phyloP scores from a whole-genome alignment of 2,113 vertebrate genomes.

The Phaethon lepturus region DNA sequence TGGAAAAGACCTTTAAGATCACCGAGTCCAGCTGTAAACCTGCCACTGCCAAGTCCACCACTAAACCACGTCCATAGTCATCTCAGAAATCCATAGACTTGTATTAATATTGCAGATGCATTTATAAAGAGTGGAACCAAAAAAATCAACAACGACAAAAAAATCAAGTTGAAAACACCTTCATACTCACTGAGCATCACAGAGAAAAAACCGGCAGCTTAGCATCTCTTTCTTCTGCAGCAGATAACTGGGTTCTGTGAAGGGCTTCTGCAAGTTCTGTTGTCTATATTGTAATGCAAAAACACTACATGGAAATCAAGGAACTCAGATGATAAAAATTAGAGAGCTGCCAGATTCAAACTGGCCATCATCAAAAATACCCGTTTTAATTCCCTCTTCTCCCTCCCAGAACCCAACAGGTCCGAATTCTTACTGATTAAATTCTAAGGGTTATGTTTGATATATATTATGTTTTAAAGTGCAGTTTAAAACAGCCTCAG shows the following conservation, averaged over 20 bases:
- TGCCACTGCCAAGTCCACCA: background rate
- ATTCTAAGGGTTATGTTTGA: background rate
- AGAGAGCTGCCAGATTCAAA: background rate
- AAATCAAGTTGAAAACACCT: background rate
- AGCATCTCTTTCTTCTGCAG: slow-evolving; percentile 11
- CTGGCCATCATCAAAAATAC: background rate
- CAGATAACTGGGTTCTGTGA: background rate
- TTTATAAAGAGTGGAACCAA: background rate
- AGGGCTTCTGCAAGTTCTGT: slow-evolving; percentile 40
- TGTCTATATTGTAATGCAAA: slow-evolving; percentile 57
- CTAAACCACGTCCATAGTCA: background rate
- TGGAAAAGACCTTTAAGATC: background rate
- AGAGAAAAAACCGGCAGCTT: background rate
- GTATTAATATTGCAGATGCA: background rate
- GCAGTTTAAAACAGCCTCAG: background rate
- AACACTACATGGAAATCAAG: slow-evolving; percentile 22
- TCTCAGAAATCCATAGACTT: background rate
- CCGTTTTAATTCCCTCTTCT: background rate
- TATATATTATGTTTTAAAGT: background rate
- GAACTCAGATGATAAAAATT: background rate
- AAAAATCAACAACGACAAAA: background rate
- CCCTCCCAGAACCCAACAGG: background rate
- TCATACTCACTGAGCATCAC: slow-evolving; percentile 21
- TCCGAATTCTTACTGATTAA: background rate
- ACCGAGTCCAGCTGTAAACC: background rate